Evolutionary conservation across 2,888 invertebrate species (phyloP).

Genomic region (Drosophila ezoana): DNA sequence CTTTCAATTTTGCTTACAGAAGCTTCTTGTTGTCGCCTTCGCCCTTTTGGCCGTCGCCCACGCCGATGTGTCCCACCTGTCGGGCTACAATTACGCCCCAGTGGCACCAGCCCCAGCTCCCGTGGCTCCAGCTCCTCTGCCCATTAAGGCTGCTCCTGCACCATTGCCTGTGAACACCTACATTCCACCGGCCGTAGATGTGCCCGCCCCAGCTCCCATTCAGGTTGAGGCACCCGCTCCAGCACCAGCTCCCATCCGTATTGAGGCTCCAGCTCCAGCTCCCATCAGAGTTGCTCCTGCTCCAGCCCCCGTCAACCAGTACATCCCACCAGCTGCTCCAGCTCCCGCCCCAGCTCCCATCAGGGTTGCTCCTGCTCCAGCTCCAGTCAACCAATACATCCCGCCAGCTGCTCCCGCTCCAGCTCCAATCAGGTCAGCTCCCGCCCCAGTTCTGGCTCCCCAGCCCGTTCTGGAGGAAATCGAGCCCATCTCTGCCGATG

Average conservation of each 20-base stretch:
- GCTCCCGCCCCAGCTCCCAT: conserved; percentile 39
- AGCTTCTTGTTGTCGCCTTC: conserved; percentile 74
- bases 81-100: conserved; percentile 73
- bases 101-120: conserved; percentile 59
- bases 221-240: conserved; percentile 35
- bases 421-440: conserved; percentile 30
- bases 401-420: conserved; percentile 41
- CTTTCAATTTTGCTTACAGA: conserved; percentile 51
- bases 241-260: conserved; percentile 18
- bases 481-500: conserved; percentile 73
- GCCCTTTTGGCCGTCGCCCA: conserved; percentile 70
- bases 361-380: conserved; percentile 35
- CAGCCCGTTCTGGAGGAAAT: conserved; percentile 73
- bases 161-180: conserved; percentile 42
- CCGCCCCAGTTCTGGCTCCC: conserved; percentile 41
- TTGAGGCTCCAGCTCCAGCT: conserved; percentile 38
- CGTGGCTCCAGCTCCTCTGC: conserved; percentile 48
- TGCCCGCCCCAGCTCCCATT: conserved; percentile 52
- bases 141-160: conserved; percentile 38
- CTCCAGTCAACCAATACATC: conserved; percentile 35
- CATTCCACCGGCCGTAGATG: conserved; percentile 53
- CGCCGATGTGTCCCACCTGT: conserved; percentile 78
- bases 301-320: conserved; percentile 46
- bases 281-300: conserved; percentile 43
- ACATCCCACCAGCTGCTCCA: conserved; percentile 35